Base-by-base conservation (phyloP, 2,113 vertebrate genomes). In the Mola mola region DNA sequence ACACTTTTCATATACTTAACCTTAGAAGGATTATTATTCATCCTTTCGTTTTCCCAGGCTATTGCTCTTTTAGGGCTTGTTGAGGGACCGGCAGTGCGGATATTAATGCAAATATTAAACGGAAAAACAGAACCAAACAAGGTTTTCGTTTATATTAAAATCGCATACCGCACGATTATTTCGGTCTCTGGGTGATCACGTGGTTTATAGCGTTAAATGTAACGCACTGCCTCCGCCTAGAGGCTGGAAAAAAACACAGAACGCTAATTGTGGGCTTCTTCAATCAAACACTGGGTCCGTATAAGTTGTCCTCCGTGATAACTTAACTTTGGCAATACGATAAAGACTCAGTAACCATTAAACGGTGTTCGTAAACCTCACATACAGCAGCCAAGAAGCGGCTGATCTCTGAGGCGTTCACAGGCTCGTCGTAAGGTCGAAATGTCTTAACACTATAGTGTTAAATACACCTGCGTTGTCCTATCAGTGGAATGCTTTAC, bases 201-300 rank as follows among this genome's bases (percentile, higher is more conserved):
- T 55, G 48, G 34, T 28, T 47, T 28, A 43, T n/a, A 25, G 6
- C 15, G 5, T 69, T 17, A 24, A 22, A 26, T 7, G 5, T 26
- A 13, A 24, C 11, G 33, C 56, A 56, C 16, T 75, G 29, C 74
- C 57, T 56, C 60, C 67, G 61, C 51, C 82, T 72, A 50, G 53
- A 38, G 82, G 22, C 3, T 31, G 10, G 44, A 8, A 49, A 1
- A 1, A 19, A 26, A 55, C 0, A 6, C 12, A 36, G 15, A 33
- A 33, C 29, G n/a, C n/a, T n/a, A n/a, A n/a, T n/a, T n/a, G n/a
- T n/a, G n/a, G n/a, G n/a, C n/a, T n/a, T n/a, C n/a, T n/a, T n/a
- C n/a, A n/a, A n/a, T n/a, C n/a, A n/a, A n/a, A n/a, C n/a, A n/a
- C n/a, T n/a, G n/a, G n/a, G n/a, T n/a, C n/a, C n/a, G n/a, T n/a